These are phyloP conservation scores for Centrocercus urophasianus DNA, from an alignment of 2,113 vertebrate genomes.

Conservation along the genomic window DNA sequence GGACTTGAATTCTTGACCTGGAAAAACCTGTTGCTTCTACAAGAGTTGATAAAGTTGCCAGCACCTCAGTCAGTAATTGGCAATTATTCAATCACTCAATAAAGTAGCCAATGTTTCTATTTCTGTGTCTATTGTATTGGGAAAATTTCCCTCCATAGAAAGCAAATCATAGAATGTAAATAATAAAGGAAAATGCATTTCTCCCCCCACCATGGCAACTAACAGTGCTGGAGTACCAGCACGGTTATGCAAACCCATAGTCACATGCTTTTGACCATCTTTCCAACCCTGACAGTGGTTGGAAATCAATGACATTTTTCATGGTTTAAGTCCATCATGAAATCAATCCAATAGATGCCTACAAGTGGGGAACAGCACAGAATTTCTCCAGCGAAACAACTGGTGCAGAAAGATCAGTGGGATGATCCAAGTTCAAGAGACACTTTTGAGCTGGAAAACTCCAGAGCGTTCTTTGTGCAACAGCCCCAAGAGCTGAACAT, in stretches of 20 bases:
- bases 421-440: neutral
- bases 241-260: accelerated
- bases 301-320: neutral
- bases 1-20: neutral
- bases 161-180: neutral
- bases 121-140: neutral
- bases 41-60: neutral
- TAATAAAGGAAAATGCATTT: neutral
- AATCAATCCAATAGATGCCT: accelerated
- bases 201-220: neutral
- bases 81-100: neutral
- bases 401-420: neutral
- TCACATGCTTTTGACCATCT: neutral
- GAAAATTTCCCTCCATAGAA: neutral
- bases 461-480: neutral
- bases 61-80: neutral
- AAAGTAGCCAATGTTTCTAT: neutral
- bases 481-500: neutral
- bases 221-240: accelerated
- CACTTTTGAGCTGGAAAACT: neutral
- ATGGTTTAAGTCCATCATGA: neutral
- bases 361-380: no score
- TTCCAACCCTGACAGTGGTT: neutral
- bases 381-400: neutral
- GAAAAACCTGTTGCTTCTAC: neutral